Base-by-base conservation (phyloP, 1,140 invertebrate genomes). In the Drosophila ambigua region DNA sequence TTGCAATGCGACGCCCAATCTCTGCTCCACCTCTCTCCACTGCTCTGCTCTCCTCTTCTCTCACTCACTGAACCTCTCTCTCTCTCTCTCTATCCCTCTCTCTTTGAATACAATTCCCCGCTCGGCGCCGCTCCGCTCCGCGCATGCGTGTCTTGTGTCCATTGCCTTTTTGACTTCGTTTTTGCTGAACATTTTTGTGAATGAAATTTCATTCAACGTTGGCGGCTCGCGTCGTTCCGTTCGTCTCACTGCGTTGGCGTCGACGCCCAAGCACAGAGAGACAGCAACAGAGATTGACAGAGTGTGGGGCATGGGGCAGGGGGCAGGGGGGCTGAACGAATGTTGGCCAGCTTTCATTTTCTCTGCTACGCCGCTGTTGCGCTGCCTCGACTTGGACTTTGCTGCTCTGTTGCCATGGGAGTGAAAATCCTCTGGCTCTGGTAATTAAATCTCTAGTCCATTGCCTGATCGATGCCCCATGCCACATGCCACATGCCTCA, bases 61-160 rank as follows among this genome's bases (percentile, higher is more conserved):
- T 15, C 44, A 35, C 45, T 45, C 20, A 20, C 20, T 20, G 20
- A 20, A 28, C 26, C 41, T 50, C 72, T 52, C 26, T 31, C 31
- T 20, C 28, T 5, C 7, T 16, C 63, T 13, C 26, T 46, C 28
- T 23, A 8, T 15, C 28, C 20, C 41, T 9, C 41, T 43, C 50
- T 51, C 31, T 53, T n/a, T 20, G 8, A 48, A 44, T 55, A 44
- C 46, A 64, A 50, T 58, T 51, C 61, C 35, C 53, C 41, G 20
- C 20, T 20, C 20, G 0, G 20, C 16, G 26, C 41, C 51, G 44
- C 46, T 64, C 53, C 53, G 59, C 71, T 61, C 71, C 61, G 83
- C 83, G 83, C 83, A 87, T 87, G 83, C 83, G 79, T 88, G 82
- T 88, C 83, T 87, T 81, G 78, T 87, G 83, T 79, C 83, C 83